Conservation (phyloP, 2,113 vertebrate species). For the Setophaga petechia region DNA sequence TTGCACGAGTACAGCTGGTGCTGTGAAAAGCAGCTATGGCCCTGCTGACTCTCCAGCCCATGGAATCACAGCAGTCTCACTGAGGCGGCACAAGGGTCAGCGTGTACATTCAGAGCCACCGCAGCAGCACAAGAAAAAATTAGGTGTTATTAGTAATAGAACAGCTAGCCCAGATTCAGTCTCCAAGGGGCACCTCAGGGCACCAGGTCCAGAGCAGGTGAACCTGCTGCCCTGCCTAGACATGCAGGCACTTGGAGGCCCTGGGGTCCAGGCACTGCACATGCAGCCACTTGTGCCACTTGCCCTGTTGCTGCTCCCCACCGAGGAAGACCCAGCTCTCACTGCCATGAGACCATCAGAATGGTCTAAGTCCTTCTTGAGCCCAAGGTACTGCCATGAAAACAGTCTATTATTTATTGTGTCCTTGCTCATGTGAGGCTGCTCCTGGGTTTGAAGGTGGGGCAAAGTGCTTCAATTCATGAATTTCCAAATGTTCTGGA, state of each 20-base stretch:
- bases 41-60: background rate
- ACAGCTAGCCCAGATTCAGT: background rate
- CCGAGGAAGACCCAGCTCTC: background rate
- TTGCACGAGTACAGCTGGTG: background rate
- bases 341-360: background rate
- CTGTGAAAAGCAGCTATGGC: background rate
- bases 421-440: background rate
- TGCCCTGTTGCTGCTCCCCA: background rate
- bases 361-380: background rate
- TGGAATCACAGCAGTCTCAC: background rate
- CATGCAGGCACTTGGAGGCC: no score
- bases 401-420: background rate
- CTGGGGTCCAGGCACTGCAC: background rate
- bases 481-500: background rate
- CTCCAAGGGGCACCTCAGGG: background rate
- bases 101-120: background rate
- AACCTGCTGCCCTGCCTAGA: background rate
- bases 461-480: background rate
- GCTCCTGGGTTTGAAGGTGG: background rate
- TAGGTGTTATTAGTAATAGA: background rate
- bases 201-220: background rate
- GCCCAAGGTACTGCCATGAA: background rate
- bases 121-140: background rate
- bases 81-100: accelerated
- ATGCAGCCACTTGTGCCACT: background rate